These are phyloP conservation scores for Sminthurides bifidus DNA, from an alignment of 1,140 invertebrate genomes.

Conservation along the genomic window DNA sequence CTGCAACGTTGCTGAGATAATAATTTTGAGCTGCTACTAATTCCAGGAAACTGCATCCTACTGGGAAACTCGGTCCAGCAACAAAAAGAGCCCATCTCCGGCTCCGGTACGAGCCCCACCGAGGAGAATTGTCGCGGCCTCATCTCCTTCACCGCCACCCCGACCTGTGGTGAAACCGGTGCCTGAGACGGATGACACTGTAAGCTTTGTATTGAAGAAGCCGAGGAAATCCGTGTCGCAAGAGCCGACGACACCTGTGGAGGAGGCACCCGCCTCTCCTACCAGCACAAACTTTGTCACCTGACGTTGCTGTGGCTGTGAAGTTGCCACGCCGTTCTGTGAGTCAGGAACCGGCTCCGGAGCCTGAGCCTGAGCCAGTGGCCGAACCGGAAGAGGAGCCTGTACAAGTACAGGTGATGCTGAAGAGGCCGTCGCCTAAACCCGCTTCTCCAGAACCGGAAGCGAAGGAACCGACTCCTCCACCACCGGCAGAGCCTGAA, in stretches of 20 bases:
- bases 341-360: slow-evolving; percentile 1
- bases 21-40: too few relatives aligned
- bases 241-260: neutral
- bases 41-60: too few relatives aligned
- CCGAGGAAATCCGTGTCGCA: neutral
- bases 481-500: slow-evolving; percentile 1
- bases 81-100: neutral
- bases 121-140: neutral
- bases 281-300: neutral
- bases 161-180: neutral
- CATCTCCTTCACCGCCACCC: neutral
- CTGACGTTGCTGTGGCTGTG: neutral
- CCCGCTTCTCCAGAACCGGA: too few relatives aligned
- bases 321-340: slow-evolving; percentile 5
- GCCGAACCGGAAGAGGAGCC: neutral
- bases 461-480: too few relatives aligned
- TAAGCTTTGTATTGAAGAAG: neutral
- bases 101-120: neutral
- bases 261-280: neutral
- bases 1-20: too few relatives aligned
- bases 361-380: neutral
- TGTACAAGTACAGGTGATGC: neutral
- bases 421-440: neutral
- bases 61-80: neutral
- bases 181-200: neutral